These are phyloP conservation scores for Ormyrus pomaceus DNA, from an alignment of 2,888 invertebrate genomes.

Conservation along the genomic window DNA sequence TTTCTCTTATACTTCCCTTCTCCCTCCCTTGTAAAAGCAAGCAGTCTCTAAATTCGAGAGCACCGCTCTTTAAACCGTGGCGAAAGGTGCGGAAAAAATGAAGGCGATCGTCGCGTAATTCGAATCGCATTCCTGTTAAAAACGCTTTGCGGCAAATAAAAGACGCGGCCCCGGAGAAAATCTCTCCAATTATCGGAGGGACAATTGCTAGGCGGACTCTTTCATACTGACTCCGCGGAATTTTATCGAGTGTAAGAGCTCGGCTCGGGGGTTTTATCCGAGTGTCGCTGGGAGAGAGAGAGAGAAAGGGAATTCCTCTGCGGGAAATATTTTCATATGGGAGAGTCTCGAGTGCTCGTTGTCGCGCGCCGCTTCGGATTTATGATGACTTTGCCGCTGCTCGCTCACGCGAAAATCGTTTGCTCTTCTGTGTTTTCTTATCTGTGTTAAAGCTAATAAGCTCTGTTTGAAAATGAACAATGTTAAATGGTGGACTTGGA, in stretches of 20 bases:
- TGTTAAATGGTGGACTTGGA: too few relatives aligned
- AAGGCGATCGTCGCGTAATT: constrained; percentile 33
- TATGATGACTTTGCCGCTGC: constrained; percentile 6
- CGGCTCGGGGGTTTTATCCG: background rate
- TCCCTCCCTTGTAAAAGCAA: too few relatives aligned
- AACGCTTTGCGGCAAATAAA: constrained; percentile 36
- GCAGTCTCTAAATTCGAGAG: too few relatives aligned
- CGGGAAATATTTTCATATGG: constrained; percentile 2
- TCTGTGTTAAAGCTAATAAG: too few relatives aligned
- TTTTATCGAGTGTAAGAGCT: constrained; percentile 50
- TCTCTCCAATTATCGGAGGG: background rate
- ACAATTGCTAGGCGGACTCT: constrained; percentile 7
- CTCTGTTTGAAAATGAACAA: too few relatives aligned
- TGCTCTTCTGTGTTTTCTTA: too few relatives aligned
- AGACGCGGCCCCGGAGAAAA: constrained; percentile 2
- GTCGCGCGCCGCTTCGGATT: background rate
- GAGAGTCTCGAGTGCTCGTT: background rate
- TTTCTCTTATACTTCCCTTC: too few relatives aligned
- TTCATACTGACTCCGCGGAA: constrained; percentile 48
- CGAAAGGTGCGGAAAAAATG: background rate
- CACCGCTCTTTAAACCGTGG: too few relatives aligned
- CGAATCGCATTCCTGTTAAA: constrained; percentile 37
- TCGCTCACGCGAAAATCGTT: too few relatives aligned
- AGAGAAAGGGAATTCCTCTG: background rate
- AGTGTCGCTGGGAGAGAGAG: too few relatives aligned